A percentile compares a stretch with the other conserved stretches of the same genome.
Evolutionary conservation across 2,888 invertebrate genomes (phyloP).

Genomic region (Andrena hattorfiana): DNA sequence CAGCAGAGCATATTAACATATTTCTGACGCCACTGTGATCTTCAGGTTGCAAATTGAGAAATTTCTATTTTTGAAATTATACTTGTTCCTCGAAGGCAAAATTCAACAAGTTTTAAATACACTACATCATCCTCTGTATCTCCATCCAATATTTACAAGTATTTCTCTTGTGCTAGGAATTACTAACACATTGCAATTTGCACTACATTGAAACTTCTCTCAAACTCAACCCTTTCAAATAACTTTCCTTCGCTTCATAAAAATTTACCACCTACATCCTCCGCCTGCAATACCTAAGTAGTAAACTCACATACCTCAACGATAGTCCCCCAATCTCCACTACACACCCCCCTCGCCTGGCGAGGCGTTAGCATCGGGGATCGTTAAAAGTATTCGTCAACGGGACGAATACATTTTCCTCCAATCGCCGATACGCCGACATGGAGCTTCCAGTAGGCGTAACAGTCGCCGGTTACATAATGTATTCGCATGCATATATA

Average conservation of each 20-base stretch:
- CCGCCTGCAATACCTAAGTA: too few species aligned
- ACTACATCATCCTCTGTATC: too few species aligned
- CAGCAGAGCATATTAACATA: not conserved
- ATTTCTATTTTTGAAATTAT: too few species aligned
- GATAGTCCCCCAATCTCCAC: not conserved
- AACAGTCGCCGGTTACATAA: conserved; percentile 64
- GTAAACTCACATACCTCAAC: too few species aligned
- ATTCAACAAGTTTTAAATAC: too few species aligned
- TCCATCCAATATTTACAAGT: too few species aligned
- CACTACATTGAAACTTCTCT: too few species aligned
- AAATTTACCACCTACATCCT: not conserved
- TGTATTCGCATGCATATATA: conserved; percentile 69
- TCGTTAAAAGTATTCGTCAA: conserved; percentile 28
- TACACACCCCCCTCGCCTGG: not conserved
- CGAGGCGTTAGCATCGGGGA: conserved; percentile 24
- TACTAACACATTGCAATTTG: too few species aligned
- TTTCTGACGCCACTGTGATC: not conserved
- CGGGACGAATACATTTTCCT: not conserved
- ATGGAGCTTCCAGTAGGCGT: conserved; percentile 41
- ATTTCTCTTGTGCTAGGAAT: too few species aligned
- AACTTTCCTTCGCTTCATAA: not conserved
- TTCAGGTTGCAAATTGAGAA: too few species aligned
- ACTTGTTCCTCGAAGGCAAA: too few species aligned
- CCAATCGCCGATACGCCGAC: conserved; percentile 39
- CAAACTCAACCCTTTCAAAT: not conserved